Evolutionary conservation across 2,888 invertebrate genomes (phyloP), one percentile per base, ranked within the genome.

Genomic region (Harpagoxenus sublaevis): DNA sequence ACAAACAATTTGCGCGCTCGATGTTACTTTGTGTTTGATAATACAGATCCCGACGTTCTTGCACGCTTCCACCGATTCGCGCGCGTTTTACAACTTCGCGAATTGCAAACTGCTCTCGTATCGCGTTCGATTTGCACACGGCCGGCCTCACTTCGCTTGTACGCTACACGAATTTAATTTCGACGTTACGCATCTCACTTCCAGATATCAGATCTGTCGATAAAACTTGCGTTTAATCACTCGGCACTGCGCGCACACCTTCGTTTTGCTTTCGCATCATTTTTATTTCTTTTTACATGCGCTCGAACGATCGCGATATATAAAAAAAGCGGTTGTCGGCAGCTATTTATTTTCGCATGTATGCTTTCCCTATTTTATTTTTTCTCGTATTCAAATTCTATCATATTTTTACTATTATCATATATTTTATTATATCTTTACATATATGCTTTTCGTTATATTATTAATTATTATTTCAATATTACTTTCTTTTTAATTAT

Each of bases 161-260:
- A 78, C 48, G 28, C 53, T 23, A 15, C 70, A 15, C 78, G 71
- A 57, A 78, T 78, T 78, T 78, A 70, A 78, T 78, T 78, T 70
- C 70, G 71, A 78, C 55, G 77, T 78, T 78, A 78, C 77, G 71
- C 78, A 78, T 70, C 78, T 78, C 78, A 45, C 55, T 66, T 53
- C 51, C 51, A 55, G 78, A 78, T 70, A 78, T 55, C 70, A 23
- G 71, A 78, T 55, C 78, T 78, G 78, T 84, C 74, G 63, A 83
- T 74, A 62, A 84, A 84, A 68, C 71, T 71, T 65, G 51, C 53
- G 81, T 81, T 84, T 70, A 81, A 79, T 83, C 63, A 51, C 23
- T 57, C 70, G 12, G 45, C 55, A 23, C 71, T 35, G 55, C 55
- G 12, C 31, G 45, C 62, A n/a, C 42, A n/a, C 55, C 23, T 74